phyloP scores from a whole-genome alignment of 2,113 vertebrate species.

The Rana temporaria region DNA sequence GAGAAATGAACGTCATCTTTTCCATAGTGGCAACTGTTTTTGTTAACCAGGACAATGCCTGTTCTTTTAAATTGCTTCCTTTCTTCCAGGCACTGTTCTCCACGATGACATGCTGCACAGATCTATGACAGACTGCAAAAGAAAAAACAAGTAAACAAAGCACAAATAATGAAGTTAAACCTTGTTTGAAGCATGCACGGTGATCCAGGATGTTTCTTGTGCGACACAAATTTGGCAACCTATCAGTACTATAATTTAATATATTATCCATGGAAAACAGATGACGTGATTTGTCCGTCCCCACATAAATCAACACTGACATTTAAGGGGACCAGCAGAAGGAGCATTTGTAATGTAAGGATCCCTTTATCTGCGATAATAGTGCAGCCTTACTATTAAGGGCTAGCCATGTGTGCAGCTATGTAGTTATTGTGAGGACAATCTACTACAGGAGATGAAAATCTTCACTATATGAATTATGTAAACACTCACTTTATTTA shows the following conservation, averaged over 20 bases:
- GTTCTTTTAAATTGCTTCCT: constrained; percentile 15
- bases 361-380: no score
- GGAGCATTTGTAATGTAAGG: no score
- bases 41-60: constrained; percentile 23
- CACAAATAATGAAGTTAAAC: neutral
- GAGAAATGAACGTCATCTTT: constrained; percentile 32
- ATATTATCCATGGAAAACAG: neutral
- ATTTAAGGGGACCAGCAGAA: neutral
- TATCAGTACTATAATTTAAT: neutral
- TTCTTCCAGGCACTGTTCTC: constrained; percentile 8
- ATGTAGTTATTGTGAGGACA: no score
- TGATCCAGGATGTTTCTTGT: neutral
- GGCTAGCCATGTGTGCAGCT: no score
- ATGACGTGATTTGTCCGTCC: neutral
- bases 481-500: no score
- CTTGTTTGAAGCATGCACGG: neutral
- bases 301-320: neutral
- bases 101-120: constrained; percentile 18
- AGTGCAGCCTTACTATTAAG: no score
- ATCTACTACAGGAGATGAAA: no score
- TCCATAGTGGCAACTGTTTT: constrained; percentile 17
- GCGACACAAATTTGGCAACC: neutral
- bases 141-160: neutral
- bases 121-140: constrained; percentile 2
- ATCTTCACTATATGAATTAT: no score